Evolutionary conservation across 2,113 vertebrate species (phyloP).

Genomic region (Microtus oregoni): DNA sequence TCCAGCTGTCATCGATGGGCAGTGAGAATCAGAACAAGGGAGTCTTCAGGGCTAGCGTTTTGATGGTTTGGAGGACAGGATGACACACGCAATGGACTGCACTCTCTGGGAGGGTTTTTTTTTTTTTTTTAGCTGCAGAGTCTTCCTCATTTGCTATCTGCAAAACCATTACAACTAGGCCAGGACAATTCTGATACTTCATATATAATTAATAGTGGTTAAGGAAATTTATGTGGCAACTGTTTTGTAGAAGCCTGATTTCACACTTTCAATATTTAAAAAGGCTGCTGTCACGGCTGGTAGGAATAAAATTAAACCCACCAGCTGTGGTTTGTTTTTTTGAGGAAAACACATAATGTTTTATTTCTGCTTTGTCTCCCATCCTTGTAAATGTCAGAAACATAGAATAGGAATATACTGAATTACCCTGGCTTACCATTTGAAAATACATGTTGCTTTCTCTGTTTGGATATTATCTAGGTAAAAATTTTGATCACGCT

Average conservation of each 20-base stretch:
- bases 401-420: slow-evolving; percentile 33
- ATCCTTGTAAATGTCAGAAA: slow-evolving; percentile 70
- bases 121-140: neutral
- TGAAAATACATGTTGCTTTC: neutral
- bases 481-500: slow-evolving; percentile 11
- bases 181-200: slow-evolving; percentile 64
- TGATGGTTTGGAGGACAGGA: neutral
- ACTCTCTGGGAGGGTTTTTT: neutral
- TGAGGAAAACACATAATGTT: slow-evolving; percentile 76
- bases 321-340: slow-evolving; percentile 71
- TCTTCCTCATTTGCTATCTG: slow-evolving; percentile 9
- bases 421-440: neutral
- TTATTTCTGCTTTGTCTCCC: slow-evolving; percentile 76
- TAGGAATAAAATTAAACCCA: slow-evolving; percentile 81
- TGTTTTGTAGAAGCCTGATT: slow-evolving; percentile 77
- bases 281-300: slow-evolving; percentile 76
- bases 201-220: slow-evolving; percentile 79
- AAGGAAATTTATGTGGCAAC: slow-evolving; percentile 78
- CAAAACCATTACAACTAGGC: slow-evolving; percentile 39
- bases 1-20: neutral
- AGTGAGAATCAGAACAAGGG: neutral
- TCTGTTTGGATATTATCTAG: neutral
- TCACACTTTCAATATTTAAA: slow-evolving; percentile 82
- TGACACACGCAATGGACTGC: neutral
- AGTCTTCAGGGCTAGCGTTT: neutral